Percentiles rank a stretch among this genome's conserved stretches.
Conservation (phyloP, 2,113 vertebrate species). For the Protobothrops flavoviridis region DNA sequence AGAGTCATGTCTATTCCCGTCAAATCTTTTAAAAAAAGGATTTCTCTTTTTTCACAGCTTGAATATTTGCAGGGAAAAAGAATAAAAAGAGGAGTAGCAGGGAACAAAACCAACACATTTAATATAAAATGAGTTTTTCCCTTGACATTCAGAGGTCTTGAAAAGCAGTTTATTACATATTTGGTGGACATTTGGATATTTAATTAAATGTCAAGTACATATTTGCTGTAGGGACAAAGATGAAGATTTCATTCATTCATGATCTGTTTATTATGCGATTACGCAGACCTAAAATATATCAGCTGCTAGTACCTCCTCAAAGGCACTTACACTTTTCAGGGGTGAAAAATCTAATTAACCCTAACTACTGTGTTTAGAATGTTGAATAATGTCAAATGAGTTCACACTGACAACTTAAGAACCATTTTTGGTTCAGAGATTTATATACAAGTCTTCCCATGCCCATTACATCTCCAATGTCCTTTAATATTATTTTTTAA, state of each 20-base stretch:
- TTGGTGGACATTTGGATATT: slow-evolving; percentile 71
- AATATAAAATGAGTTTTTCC: slow-evolving; percentile 62
- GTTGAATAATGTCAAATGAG: slow-evolving; percentile 50
- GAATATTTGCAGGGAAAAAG: slow-evolving; percentile 5
- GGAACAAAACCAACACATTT: slow-evolving; percentile 14
- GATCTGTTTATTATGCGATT: slow-evolving; percentile 69
- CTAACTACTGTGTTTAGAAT: slow-evolving; percentile 63
- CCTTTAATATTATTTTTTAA: slow-evolving; percentile 9
- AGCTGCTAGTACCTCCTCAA: slow-evolving; percentile 68
- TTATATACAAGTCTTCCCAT: slow-evolving; percentile 22
- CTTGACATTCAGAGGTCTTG: slow-evolving; percentile 69
- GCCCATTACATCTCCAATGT: background rate
- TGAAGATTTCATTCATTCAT: slow-evolving; percentile 62
- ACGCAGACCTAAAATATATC: slow-evolving; percentile 67
- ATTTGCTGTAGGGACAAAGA: slow-evolving; percentile 61
- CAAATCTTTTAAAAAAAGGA: slow-evolving; percentile 39
- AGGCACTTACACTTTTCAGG: slow-evolving; percentile 68
- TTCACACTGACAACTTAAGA: slow-evolving; percentile 46
- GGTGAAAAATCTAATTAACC: slow-evolving; percentile 79
- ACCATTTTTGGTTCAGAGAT: slow-evolving; percentile 32
- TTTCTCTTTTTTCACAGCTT: slow-evolving; percentile 59
- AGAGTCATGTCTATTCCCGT: slow-evolving; percentile 48
- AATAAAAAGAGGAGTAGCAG: background rate
- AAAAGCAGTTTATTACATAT: slow-evolving; percentile 73
- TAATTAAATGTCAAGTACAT: slow-evolving; percentile 75